Percentiles rank a stretch among this genome's conserved stretches.
Evolutionary conservation across 2,113 vertebrate species (phyloP).

Genomic region (Heterocephalus glaber): DNA sequence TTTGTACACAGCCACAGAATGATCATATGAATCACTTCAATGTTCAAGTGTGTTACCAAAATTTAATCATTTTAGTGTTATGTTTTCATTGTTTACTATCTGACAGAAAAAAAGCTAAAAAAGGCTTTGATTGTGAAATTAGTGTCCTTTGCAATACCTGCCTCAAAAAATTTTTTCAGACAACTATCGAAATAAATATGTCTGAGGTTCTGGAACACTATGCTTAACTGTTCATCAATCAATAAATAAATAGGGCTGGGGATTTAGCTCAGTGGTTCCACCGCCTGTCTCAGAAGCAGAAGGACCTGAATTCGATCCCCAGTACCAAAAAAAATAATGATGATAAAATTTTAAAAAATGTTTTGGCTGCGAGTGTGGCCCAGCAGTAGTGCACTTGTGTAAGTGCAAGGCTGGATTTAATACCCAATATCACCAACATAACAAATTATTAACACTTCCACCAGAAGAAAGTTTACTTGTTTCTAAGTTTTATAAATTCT

Average conservation of each 20-base stretch:
- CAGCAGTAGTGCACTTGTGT: neutral
- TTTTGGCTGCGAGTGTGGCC: neutral
- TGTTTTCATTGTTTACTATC: neutral
- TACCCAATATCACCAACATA: neutral
- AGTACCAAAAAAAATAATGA: too few species aligned
- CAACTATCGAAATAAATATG: neutral
- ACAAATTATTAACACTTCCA: neutral
- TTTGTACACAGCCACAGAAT: neutral
- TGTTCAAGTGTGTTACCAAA: neutral
- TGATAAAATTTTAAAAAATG: too few species aligned
- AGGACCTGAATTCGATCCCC: too few species aligned
- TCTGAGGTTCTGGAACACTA: neutral
- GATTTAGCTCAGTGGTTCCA: too few species aligned
- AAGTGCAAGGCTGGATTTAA: neutral
- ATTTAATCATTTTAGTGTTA: neutral
- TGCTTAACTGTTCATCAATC: neutral
- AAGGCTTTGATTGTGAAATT: neutral
- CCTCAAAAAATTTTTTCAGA: neutral
- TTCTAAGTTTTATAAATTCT: neutral
- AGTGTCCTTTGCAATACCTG: neutral
- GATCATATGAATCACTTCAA: neutral
- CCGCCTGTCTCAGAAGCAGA: too few species aligned
- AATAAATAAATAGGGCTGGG: too few species aligned
- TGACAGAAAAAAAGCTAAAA: neutral
- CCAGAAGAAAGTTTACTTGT: neutral